Conservation (phyloP, 1,140 invertebrate genomes). For the Drosophila ananassae region DNA sequence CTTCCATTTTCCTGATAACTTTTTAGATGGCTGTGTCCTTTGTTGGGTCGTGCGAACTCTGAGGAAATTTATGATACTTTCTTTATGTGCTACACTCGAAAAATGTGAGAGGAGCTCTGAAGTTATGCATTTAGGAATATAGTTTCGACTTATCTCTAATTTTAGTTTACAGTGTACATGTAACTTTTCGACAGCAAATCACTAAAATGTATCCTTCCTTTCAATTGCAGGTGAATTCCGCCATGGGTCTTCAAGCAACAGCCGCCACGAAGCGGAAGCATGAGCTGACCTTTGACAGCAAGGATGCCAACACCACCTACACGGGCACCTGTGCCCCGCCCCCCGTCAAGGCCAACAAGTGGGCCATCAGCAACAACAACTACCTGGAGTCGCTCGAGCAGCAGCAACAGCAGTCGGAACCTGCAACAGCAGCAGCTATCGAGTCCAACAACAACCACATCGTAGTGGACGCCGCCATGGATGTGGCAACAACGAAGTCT, state of each 20-base stretch:
- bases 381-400: constrained; percentile 80
- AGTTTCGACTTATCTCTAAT: too few relatives aligned
- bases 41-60: constrained; percentile 52
- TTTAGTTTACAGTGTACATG: not conserved
- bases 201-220: constrained; percentile 54
- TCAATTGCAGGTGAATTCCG: constrained; percentile 88
- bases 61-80: constrained; percentile 38
- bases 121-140: too few relatives aligned
- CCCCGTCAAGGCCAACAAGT: constrained; percentile 85
- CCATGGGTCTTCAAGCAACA: constrained; percentile 91
- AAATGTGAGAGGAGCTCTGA: not conserved
- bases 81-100: not conserved
- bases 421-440: constrained; percentile 27
- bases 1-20: constrained; percentile 81
- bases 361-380: constrained; percentile 83
- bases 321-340: constrained; percentile 79
- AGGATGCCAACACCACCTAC: constrained; percentile 79
- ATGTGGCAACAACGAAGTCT: constrained; percentile 24
- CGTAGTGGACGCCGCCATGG: constrained; percentile 43
- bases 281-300: constrained; percentile 84
- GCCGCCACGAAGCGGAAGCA: constrained; percentile 88
- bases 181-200: constrained; percentile 25
- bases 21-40: constrained; percentile 46
- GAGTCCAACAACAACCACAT: constrained; percentile 67
- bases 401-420: constrained; percentile 45